Percentiles rank a stretch among this genome's conserved stretches.
phyloP scores from a whole-genome alignment of 2,888 invertebrate species.

The Oxyteleia sp. region DNA sequence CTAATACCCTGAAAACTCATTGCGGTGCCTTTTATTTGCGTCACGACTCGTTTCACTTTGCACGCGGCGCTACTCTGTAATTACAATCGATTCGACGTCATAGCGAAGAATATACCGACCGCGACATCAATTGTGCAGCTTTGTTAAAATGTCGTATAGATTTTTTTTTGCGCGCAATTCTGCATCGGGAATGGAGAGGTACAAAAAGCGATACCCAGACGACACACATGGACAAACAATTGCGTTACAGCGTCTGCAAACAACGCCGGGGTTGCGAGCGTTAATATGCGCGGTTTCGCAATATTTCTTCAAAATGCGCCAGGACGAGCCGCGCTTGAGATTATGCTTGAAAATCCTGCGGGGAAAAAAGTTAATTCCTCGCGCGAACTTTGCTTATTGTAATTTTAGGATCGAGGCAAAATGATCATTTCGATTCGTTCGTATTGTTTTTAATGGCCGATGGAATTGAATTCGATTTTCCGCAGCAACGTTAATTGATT shows the following conservation, averaged over 20 bases:
- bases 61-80: slow-evolving; percentile 54
- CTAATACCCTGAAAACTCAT: slow-evolving; percentile 70
- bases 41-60: slow-evolving; percentile 67
- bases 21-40: slow-evolving; percentile 69
- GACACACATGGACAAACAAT: slow-evolving; percentile 20
- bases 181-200: background rate
- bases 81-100: slow-evolving; percentile 70
- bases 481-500: slow-evolving; percentile 2
- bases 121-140: slow-evolving; percentile 47
- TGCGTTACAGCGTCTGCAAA: slow-evolving; percentile 23
- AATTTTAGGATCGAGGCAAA: slow-evolving; percentile 30
- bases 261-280: slow-evolving; percentile 1
- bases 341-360: slow-evolving; percentile 21
- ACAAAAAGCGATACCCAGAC: slow-evolving; percentile 31
- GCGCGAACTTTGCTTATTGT: slow-evolving; percentile 38
- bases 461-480: slow-evolving; percentile 33
- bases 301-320: slow-evolving; percentile 11
- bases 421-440: slow-evolving; percentile 30
- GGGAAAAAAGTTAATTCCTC: slow-evolving; percentile 27
- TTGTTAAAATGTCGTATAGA: slow-evolving; percentile 49
- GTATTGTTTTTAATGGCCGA: slow-evolving; percentile 39
- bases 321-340: slow-evolving; percentile 6
- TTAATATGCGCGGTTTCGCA: slow-evolving; percentile 36
- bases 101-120: slow-evolving; percentile 52
- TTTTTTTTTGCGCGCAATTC: slow-evolving; percentile 21